A percentile compares a stretch with the other conserved stretches of the same genome.
Evolutionary conservation across 2,888 invertebrate genomes (phyloP).

Genomic region (Platerodrilus igneus): DNA sequence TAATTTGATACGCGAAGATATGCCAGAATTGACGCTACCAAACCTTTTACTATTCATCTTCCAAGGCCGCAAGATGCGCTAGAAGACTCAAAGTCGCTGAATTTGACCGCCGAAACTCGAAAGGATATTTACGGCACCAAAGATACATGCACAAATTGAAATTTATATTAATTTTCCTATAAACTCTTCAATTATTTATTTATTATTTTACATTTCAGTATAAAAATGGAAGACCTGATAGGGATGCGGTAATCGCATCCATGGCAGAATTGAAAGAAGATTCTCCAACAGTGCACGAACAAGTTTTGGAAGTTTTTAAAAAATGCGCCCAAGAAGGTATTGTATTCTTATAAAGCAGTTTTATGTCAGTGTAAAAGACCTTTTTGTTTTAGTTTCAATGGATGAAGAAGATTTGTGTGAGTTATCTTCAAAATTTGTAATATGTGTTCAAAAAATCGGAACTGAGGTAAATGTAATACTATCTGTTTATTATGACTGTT

Average conservation of each 20-base stretch:
- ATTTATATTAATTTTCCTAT: too few species aligned
- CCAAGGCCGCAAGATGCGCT: too few species aligned
- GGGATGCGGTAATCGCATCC: constrained; percentile 39
- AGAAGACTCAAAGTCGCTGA: too few species aligned
- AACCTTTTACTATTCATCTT: too few species aligned
- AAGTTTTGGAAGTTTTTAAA: constrained; percentile 44
- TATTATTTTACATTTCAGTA: too few species aligned
- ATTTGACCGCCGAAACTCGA: too few species aligned
- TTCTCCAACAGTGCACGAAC: constrained; percentile 41
- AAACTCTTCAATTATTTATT: too few species aligned
- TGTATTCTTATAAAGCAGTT: too few species aligned
- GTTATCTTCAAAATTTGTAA: constrained; percentile 4
- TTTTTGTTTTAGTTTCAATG: constrained; percentile 6
- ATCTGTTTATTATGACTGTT: not conserved
- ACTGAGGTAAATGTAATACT: constrained; percentile 10
- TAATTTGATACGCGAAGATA: too few species aligned
- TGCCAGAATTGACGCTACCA: too few species aligned
- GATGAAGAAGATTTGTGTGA: constrained; percentile 14
- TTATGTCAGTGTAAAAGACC: not conserved
- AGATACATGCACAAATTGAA: too few species aligned
- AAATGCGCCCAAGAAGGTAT: constrained; percentile 45
- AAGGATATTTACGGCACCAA: too few species aligned
- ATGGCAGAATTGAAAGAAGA: constrained; percentile 42
- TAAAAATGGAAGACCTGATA: constrained; percentile 15
- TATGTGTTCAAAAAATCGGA: constrained; percentile 4